Conservation (phyloP, 2,113 vertebrate genomes). For the Anolis carolinensis region DNA sequence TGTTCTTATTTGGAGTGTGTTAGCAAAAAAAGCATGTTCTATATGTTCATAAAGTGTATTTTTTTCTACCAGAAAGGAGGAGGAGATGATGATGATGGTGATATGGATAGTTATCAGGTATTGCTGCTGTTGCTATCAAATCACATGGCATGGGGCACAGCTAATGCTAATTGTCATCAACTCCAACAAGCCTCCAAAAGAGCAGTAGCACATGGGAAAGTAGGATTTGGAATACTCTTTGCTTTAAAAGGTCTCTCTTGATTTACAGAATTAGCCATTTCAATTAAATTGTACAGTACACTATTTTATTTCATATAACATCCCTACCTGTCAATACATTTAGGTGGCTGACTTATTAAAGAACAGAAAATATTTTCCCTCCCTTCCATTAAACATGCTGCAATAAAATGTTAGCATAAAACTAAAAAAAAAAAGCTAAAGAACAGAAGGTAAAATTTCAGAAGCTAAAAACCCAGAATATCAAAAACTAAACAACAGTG, state of each 20-base stretch:
- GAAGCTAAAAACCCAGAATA: neutral
- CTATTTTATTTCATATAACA: slow-evolving; percentile 43
- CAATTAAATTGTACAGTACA: slow-evolving; percentile 45
- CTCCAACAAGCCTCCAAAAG: slow-evolving; percentile 48
- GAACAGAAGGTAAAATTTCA: neutral
- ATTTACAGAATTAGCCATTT: slow-evolving; percentile 54
- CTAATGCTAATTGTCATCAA: slow-evolving; percentile 79
- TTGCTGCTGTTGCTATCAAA: slow-evolving; percentile 79
- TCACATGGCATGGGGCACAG: slow-evolving; percentile 88
- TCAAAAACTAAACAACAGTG: neutral
- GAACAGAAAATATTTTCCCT: neutral
- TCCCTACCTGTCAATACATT: slow-evolving; percentile 24
- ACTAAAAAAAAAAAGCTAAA: neutral
- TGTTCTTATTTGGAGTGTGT: slow-evolving; percentile 60
- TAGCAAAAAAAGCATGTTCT: slow-evolving; percentile 73
- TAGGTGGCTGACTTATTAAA: neutral
- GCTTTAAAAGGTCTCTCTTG: slow-evolving; percentile 59
- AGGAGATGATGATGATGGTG: slow-evolving; percentile 88
- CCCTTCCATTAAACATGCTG: neutral
- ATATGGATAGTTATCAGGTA: slow-evolving; percentile 99
- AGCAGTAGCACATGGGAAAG: slow-evolving; percentile 30
- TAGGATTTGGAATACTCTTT: slow-evolving; percentile 57
- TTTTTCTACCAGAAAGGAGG: slow-evolving; percentile 92
- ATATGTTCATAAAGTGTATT: slow-evolving; percentile 86
- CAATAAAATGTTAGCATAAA: neutral